Evolutionary conservation across 2,888 invertebrate genomes (phyloP), one percentile per base, ranked within the genome.

Genomic region (Ferdinandea cuprea): DNA sequence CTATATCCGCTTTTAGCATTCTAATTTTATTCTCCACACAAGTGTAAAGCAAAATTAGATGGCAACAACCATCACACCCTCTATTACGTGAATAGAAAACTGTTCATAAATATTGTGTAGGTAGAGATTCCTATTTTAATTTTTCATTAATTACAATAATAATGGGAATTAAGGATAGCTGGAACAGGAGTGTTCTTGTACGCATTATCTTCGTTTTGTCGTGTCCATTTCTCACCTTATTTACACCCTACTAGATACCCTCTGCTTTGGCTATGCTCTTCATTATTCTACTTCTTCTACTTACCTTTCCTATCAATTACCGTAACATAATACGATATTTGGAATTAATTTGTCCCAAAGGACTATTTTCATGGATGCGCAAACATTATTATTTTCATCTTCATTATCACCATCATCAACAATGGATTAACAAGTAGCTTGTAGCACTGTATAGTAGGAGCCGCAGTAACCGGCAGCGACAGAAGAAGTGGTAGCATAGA

Each of bases 321-420:
- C 32, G 65, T 65, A 81, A 81, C 63, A 52, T 76, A 76, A 81
- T 59, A 71, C 59, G 52, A 76, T 81, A 76, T 81, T 69, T 69
- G 69, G 76, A 76, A 81, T 81, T 81, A 81, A 81, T 81, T 81
- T 81, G 58, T 76, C 80, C 76, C 80, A 52, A 69, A 81, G 80
- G 80, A 81, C 80, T 71, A 65, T 81, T 81, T 81, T 81, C 80
- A 69, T 76, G 76, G 81, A 71, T 69, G 76, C 58, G 76, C 69
- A 76, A 71, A 65, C 81, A 81, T 81, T 81, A 66, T 76, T 71
- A 76, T 81, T 81, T 65, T 71, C 76, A 59, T 81, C 21, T 76
- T 81, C 76, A 76, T 81, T 76, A 76, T 76, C 71, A 71, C 58
- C 79, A 61, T 73, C 80, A 65, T 48, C 50, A 73, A 63, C 44